These are phyloP conservation scores for Aphidoletes aphidimyza DNA, from an alignment of 2,888 invertebrate species.

Conservation along the genomic window DNA sequence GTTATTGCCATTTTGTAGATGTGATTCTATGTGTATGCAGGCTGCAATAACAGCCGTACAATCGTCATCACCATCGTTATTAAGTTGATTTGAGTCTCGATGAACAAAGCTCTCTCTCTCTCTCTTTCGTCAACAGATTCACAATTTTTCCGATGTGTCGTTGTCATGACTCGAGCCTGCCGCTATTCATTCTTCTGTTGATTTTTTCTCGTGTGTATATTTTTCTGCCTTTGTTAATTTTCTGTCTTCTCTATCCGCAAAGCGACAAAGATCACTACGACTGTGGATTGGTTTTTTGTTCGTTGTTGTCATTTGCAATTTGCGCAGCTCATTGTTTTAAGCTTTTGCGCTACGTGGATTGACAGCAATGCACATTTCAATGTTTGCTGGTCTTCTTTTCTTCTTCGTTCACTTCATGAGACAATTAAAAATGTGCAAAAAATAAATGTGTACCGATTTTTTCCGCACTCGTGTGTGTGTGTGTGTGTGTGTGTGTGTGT, in stretches of 20 bases:
- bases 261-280: slow-evolving; percentile 7
- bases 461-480: not conserved
- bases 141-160: not conserved
- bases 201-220: not conserved
- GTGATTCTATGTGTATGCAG: not conserved
- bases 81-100: not conserved
- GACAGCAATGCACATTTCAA: not conserved
- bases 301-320: not conserved
- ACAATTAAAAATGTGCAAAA: not conserved
- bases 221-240: not conserved
- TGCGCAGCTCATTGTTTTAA: not conserved
- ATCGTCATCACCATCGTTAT: slow-evolving; percentile 40
- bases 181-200: too few species aligned
- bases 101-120: too few species aligned
- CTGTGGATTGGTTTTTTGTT: not conserved
- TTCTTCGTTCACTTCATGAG: not conserved
- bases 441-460: not conserved
- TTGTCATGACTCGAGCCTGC: too few species aligned
- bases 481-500: not conserved
- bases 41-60: too few species aligned
- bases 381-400: too few species aligned
- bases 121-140: slow-evolving; percentile 1
- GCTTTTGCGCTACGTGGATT: slow-evolving; percentile 17
- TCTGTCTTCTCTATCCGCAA: not conserved
- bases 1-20: not conserved